phyloP scores from a whole-genome alignment of 2,888 invertebrate species.

The Heliconius sara region DNA sequence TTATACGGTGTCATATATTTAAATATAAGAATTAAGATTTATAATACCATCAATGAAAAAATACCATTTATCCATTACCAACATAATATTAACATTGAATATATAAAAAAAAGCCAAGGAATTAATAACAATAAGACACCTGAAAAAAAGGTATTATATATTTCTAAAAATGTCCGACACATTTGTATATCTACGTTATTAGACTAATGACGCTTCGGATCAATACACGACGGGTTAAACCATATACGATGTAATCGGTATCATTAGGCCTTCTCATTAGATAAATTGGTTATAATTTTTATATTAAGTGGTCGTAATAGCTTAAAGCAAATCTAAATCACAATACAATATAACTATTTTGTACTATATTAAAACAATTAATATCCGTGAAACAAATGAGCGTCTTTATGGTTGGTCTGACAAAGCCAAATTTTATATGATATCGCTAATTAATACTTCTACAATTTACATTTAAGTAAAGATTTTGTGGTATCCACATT shows the following conservation, averaged over 20 bases:
- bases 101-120: background rate
- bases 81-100: background rate
- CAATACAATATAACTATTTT: background rate
- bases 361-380: background rate
- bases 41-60: too few species aligned
- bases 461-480: too few species aligned
- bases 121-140: background rate
- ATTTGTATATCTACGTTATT: conserved; percentile 11
- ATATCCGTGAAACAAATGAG: background rate
- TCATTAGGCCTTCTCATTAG: conserved; percentile 15
- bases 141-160: background rate
- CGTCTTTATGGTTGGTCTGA: too few species aligned
- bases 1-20: background rate
- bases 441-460: too few species aligned
- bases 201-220: conserved; percentile 20
- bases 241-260: conserved; percentile 20
- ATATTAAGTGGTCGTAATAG: background rate
- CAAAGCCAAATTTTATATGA: too few species aligned
- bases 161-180: background rate
- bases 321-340: background rate
- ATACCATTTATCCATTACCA: background rate
- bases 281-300: conserved; percentile 6
- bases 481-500: too few species aligned
- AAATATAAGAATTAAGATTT: background rate
- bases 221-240: conserved; percentile 21